Base-by-base conservation (phyloP, 1,140 invertebrate genomes). In the Popillia japonica region DNA sequence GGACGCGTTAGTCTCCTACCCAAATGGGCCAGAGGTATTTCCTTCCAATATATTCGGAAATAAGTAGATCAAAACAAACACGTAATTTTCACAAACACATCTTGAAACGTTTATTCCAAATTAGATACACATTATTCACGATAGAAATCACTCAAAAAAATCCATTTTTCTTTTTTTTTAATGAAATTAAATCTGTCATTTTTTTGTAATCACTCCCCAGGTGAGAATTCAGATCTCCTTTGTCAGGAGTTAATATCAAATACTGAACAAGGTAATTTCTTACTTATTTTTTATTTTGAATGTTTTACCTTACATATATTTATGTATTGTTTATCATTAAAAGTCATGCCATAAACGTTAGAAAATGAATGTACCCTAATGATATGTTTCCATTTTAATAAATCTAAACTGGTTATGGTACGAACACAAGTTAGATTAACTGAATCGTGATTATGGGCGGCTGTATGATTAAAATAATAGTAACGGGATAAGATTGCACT, bases 221-320 rank as follows among this genome's bases (percentile, higher is more conserved):
- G 89, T 84, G 89, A 90, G 83, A 90, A 89, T 85, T 86, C 89
- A 82, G 90, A 90, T 86, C 86, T 90, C 80, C 85, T 90, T 48
- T 88, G 88, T 83, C 87, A 90, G 86, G 89, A 90, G 86, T 85
- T 90, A 82, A 86, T 88, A 78, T 86, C 87, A 80, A 83, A 84
- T 81, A 78, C 80, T 59, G 64, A 81, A 68, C 55, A 72, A 81
- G 81, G 79, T 80, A 81, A 80, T 78, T 80, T 44, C 27, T 9
- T 68, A 68, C 22, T 64, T 68, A 68, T 22, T 27, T 68, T n/a
- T 34, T 68, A 9, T 17, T 55, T 55, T 55, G 48, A 55, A 55
- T 68, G 61, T 68, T 68, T 48, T 48, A 17, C 8, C 2, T 34
- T 34, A 55, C 14, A 17, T 55, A 44, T n/a, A 14, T 34, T 34